phyloP scores from a whole-genome alignment of 1,140 invertebrate species.

The Orchesella cincta region DNA sequence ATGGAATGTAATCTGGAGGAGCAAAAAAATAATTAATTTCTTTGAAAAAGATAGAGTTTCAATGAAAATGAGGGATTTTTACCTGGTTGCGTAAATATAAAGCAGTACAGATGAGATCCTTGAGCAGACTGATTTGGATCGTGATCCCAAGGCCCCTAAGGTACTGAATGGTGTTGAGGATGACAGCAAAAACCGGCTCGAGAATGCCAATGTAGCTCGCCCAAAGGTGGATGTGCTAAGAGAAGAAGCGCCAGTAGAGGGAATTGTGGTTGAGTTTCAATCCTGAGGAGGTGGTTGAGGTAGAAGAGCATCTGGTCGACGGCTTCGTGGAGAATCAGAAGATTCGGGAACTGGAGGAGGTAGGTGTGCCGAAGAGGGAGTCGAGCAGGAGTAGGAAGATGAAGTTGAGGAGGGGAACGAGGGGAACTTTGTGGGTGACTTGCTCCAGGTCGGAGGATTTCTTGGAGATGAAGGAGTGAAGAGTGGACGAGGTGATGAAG shows the following conservation, averaged over 20 bases:
- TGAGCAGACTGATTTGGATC: conserved; percentile 76
- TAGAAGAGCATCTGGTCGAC: conserved; percentile 56
- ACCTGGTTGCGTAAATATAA: conserved; percentile 95
- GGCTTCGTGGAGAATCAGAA: conserved; percentile 26
- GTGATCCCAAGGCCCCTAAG: conserved; percentile 71
- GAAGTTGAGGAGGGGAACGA: conserved; percentile 29
- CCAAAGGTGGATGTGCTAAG: conserved; percentile 92
- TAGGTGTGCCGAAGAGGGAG: conserved; percentile 33
- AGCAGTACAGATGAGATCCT: conserved; percentile 86
- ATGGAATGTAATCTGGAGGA: conserved; percentile 76
- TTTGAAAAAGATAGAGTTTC: too few species aligned
- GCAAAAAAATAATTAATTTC: conserved; percentile 27
- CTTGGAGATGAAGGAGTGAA: not conserved
- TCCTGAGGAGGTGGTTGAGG: conserved; percentile 73
- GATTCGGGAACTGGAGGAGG: not conserved
- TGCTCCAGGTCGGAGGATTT: not conserved
- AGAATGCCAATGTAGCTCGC: conserved; percentile 71
- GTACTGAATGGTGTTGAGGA: conserved; percentile 63
- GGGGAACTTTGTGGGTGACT: not conserved
- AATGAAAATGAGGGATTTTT: conserved; percentile 41
- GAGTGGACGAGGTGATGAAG: not conserved
- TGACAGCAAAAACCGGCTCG: conserved; percentile 61
- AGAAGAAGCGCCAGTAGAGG: conserved; percentile 84
- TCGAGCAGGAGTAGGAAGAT: conserved; percentile 34
- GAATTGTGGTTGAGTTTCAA: conserved; percentile 89